Conservation (phyloP, 2,888 invertebrate species). For the Aphidoletes aphidimyza region DNA sequence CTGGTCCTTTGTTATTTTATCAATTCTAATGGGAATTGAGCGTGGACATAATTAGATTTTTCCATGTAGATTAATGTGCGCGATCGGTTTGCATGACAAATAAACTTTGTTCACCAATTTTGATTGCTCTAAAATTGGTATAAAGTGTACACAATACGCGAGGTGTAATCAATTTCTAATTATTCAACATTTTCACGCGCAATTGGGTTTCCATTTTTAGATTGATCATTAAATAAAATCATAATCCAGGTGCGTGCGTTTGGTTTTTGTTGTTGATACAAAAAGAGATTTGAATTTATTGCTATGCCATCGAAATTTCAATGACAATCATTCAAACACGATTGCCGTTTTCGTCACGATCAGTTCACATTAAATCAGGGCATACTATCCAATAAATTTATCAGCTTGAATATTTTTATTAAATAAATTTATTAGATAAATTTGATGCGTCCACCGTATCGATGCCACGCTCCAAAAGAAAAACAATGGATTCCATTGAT, state of each 20-base stretch:
- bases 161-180: neutral
- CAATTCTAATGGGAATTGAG: constrained; percentile 24
- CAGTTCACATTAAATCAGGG: too few species aligned
- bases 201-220: neutral
- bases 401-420: too few species aligned
- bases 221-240: neutral
- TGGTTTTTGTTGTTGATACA: neutral
- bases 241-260: neutral
- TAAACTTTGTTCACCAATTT: neutral
- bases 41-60: constrained; percentile 15
- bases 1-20: neutral
- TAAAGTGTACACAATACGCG: too few species aligned
- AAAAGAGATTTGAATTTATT: neutral
- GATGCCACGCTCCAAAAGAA: too few species aligned
- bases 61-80: neutral
- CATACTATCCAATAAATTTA: too few species aligned
- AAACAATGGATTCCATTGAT: too few species aligned
- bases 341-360: too few species aligned
- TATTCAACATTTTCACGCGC: neutral
- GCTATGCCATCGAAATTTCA: neutral
- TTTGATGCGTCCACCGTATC: too few species aligned
- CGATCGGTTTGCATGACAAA: neutral
- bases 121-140: neutral
- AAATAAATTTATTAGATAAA: too few species aligned
- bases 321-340: too few species aligned